Base-by-base conservation (phyloP, 2,888 invertebrate species). In the Himalopsyche tibetana region DNA sequence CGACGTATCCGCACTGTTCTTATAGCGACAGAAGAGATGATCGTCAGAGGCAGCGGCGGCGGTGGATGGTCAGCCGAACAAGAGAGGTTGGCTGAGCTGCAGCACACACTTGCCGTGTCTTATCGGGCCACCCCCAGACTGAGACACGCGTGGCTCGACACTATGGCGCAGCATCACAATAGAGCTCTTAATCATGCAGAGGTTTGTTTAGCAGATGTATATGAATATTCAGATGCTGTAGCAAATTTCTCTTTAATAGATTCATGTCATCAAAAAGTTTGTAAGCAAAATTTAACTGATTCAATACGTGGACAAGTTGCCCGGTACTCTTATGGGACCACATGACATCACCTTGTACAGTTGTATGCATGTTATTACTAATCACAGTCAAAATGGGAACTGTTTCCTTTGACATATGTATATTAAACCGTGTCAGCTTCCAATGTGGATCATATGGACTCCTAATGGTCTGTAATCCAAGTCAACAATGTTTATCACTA, bases 81-180 rank as follows among this genome's bases (percentile, higher is more conserved):
- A 8, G 98, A 99, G 90, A 96, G 98, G 93, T 91, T 98, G 88
- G 95, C 98, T 0, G 98, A 98, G 91, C 92, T 99, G 87, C 98
- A 98, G 91, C 96, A 98, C 91, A 97, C 98, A 87, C 92, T 99
- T 88, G 98, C 98, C 4, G 98, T 97, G 91, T 98, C 98, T 0
- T 98, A 98, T 90, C 97, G 98, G 80, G 98, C 98, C 63, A 99
- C 98, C 0, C 99, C 99, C 0, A 98, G 99, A 90, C 93, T 99
- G 87, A 93, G 99, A 0, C 97, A 98, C 91, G 99, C 98, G 0
- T 98, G 98, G 98, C 95, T 99, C n/a, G 96, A 98, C 89, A 97
- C 97, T 1, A 97, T 99, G 95, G 97, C 98, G 17, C 95, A 95
- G 90, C 96, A 97, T 91, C 98, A 98, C 90, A 95, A 95, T 9